Conservation (phyloP, 2,888 invertebrate species). For the Sepiola atlantica region DNA sequence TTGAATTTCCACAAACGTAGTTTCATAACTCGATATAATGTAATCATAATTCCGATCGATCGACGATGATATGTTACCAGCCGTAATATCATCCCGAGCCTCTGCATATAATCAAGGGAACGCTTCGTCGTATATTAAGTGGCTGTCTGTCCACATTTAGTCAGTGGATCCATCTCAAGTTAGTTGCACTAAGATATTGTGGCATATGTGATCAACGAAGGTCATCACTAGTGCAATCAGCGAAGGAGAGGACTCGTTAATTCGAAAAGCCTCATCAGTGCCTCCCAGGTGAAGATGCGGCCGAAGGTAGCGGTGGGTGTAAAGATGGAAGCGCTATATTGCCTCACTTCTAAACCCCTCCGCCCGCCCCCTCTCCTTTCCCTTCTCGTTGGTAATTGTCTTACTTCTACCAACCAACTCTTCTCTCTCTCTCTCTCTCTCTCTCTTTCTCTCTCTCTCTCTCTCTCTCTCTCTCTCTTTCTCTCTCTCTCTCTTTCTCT, state of each 20-base stretch:
- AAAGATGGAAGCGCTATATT: background rate
- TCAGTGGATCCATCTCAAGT: background rate
- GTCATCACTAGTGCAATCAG: background rate
- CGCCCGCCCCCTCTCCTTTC: background rate
- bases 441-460: too few species aligned
- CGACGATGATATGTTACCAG: background rate
- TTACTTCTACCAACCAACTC: too few species aligned
- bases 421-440: too few species aligned
- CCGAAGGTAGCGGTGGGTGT: background rate
- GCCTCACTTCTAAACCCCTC: background rate
- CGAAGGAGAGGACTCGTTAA: background rate
- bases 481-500: too few species aligned
- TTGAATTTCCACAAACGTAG: too few species aligned
- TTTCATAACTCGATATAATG: background rate
- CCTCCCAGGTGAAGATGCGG: constrained; percentile 7
- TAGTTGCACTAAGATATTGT: constrained; percentile 21
- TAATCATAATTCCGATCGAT: background rate
- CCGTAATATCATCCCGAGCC: background rate
- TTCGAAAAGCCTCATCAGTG: constrained; percentile 6
- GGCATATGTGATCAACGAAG: background rate
- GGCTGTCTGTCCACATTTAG: background rate
- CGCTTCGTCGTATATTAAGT: background rate
- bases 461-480: too few species aligned
- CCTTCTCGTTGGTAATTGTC: background rate
- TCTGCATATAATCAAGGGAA: background rate